Evolutionary conservation across 2,797 vertebrate genomes (phyloP), one percentile per base, ranked within the genome.

Genomic region (Hydrolagus colliei): DNA sequence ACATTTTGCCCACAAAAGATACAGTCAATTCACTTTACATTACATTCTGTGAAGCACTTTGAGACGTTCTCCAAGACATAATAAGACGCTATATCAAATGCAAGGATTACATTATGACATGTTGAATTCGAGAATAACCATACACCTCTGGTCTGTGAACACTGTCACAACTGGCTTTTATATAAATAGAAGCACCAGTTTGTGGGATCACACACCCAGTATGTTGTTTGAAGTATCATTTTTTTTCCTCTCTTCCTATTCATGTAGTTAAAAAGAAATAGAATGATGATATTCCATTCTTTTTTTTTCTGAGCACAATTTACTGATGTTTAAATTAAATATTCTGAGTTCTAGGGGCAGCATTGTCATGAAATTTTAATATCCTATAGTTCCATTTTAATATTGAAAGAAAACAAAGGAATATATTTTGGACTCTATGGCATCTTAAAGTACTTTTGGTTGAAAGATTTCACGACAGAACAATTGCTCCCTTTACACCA

Each of bases 331-430:
- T 84, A 67, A 84, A 71, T 11, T 9, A 32, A 41, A 84, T 71
- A 71, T 84, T 84, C 18, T 84, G 79, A 71, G 3, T 68, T 63
- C 79, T 84, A 52, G 63, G 68, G 41, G 79, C 41, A 84, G 16
- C 12, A 52, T 71, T 71, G 27, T 82, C 27, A 67, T 82, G 78
- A 67, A 80, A 32, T 59, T 80, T n/a, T 2, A 10, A 20, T 71
- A 9, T 9, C 20, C 4, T 73, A n/a, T 73, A 18, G 65, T 67
- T 82, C 63, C 35, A 22, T 35, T 82, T 82, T 82, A 65, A 52
- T 6, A 6, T 52, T 52, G 41, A 52, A 52, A 52, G 41, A 52
- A 52, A 52, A 52, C 41, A 52, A 3, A 52, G 6, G 41, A 52
- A 52, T 52, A 52, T 52, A 52, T 52, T 52, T 52, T 63, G 68